These are phyloP conservation scores for Synodontis membranacea DNA, from an alignment of 2,113 vertebrate genomes.

Conservation along the genomic window DNA sequence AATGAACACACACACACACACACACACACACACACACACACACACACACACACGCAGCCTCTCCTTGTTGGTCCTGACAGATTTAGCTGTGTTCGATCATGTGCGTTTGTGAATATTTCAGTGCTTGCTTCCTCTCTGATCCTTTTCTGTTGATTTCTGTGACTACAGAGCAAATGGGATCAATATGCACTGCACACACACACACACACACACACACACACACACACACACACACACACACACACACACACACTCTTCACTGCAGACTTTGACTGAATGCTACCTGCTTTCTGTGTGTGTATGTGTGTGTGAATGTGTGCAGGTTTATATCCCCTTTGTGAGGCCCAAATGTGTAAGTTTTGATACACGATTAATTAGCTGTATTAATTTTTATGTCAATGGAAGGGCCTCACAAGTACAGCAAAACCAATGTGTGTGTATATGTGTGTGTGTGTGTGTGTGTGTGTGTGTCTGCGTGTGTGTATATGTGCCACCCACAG, in stretches of 20 bases:
- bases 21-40: not conserved
- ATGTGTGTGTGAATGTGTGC: not conserved
- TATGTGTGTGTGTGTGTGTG: not conserved
- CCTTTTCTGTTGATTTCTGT: not conserved
- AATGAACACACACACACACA: not conserved
- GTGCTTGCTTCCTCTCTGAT: slow-evolving; percentile 1
- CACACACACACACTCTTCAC: not conserved
- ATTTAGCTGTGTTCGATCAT: not conserved
- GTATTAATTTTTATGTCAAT: too few species aligned
- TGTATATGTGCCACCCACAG: not conserved
- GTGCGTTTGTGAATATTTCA: not conserved
- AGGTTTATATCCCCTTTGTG: too few species aligned
- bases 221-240: slow-evolving; percentile 24
- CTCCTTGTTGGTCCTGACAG: not conserved
- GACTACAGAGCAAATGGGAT: slow-evolving; percentile 24
- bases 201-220: slow-evolving; percentile 9
- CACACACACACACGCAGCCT: not conserved
- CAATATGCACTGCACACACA: slow-evolving; percentile 7
- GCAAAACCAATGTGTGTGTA: too few species aligned
- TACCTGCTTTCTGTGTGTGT: slow-evolving; percentile 12
- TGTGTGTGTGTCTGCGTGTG: not conserved
- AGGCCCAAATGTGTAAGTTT: too few species aligned
- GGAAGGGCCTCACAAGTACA: too few species aligned
- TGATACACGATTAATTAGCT: too few species aligned
- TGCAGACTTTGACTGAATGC: not conserved